Percentiles rank a stretch among this genome's conserved stretches.
Conservation (phyloP, 2,113 vertebrate species). For the Entelurus aequoreus region DNA sequence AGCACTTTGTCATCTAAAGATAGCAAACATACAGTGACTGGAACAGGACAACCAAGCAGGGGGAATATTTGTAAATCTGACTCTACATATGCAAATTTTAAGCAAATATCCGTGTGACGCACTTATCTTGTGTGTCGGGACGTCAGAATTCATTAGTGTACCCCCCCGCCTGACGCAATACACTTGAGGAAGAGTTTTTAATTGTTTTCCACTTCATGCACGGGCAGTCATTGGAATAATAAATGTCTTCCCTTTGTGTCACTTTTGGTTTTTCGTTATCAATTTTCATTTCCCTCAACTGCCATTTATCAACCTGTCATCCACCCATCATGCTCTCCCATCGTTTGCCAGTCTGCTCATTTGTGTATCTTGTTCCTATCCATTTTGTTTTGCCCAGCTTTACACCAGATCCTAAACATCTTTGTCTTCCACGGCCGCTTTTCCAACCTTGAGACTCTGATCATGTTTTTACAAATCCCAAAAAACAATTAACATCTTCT, state of each 20-base stretch:
- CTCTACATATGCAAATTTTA: slow-evolving; percentile 13
- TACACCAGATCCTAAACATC: slow-evolving; percentile 26
- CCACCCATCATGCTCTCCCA: slow-evolving; percentile 29
- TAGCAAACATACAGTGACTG: slow-evolving; percentile 4
- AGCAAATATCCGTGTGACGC: slow-evolving; percentile 36
- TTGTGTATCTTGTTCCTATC: slow-evolving; percentile 1
- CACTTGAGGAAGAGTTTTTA: slow-evolving; percentile 63
- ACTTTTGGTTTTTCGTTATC: slow-evolving; percentile 53
- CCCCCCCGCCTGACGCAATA: slow-evolving; percentile 47
- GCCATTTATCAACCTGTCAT: slow-evolving; percentile 58
- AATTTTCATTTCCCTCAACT: slow-evolving; percentile 30
- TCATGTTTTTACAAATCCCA: slow-evolving; percentile 31
- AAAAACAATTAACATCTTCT: slow-evolving; percentile 40
- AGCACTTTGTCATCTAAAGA: slow-evolving; percentile 14
- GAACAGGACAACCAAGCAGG: neutral
- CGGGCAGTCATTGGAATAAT: slow-evolving; percentile 60
- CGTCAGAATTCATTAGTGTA: slow-evolving; percentile 57
- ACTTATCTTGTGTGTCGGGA: slow-evolving; percentile 61
- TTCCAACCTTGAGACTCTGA: slow-evolving; percentile 25
- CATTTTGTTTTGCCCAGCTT: neutral
- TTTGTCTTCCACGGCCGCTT: slow-evolving; percentile 17
- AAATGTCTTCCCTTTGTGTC: slow-evolving; percentile 57
- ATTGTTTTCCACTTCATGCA: slow-evolving; percentile 65
- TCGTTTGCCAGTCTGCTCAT: slow-evolving; percentile 54
- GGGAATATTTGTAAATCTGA: slow-evolving; percentile 27